Base-by-base conservation (phyloP, 2,888 invertebrate genomes). In the Drosophila seclusa region DNA sequence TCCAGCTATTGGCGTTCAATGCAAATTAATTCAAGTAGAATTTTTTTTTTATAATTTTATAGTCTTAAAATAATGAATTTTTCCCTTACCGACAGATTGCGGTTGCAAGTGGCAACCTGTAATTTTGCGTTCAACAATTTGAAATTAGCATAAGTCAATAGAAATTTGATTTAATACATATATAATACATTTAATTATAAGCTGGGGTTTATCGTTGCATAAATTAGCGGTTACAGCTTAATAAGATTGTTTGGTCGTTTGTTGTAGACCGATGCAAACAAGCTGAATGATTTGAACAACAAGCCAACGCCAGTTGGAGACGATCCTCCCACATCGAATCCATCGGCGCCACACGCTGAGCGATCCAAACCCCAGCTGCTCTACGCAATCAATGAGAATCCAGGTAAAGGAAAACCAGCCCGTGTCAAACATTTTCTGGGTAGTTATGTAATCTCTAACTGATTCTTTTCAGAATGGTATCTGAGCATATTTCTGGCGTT, bases 401-500 rank as follows among this genome's bases (percentile, higher is more conserved):
- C 97, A 11, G 78, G 78, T 80, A 60, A 18, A 5, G 18, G 16
- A 16, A 18, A n/a, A 18, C 3, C 6, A 11, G 27, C 6, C 8
- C 18, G 2, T 16, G 7, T 4, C 45, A 45, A 24, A 8, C 1
- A 21, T 24, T 4, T 24, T 2, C 21, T 4, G 21, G 8, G 8
- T 45, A n/a, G 7, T 18, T 34, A 11, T 54, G 38, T 31, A 29
- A n/a, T 55, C 4, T 29, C 16, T 5, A n/a, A 40, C 1, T 29
- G 8, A 21, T 13, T 1, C 4, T 21, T 57, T 76, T 13, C 32
- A 77, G 77, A 38, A 2, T 97, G 97, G 97, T 97, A 97, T 91
- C 94, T 97, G 31, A 96, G 96, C 87, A 94, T 97, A 77, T 95
- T 97, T 86, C 95, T 97, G 93, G 97, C 97, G 18, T 93, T 97